These are phyloP conservation scores for Onthophagus taurus DNA, from an alignment of 1,140 invertebrate genomes.

Conservation along the genomic window DNA sequence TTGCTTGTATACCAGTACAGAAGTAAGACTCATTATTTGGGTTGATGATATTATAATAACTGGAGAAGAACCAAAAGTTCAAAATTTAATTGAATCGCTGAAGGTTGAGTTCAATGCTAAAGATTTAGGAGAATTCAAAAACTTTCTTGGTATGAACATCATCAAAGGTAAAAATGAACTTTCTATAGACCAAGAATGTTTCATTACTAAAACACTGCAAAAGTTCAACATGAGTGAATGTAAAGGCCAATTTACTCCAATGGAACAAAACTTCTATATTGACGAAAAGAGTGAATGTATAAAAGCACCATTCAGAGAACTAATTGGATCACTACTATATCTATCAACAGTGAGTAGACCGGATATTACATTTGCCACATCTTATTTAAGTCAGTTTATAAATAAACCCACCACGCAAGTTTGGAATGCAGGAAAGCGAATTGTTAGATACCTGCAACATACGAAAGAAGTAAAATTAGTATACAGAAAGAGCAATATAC, in stretches of 20 bases:
- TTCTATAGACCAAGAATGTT: neutral
- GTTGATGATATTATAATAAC: constrained; percentile 5
- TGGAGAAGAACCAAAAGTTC: constrained; percentile 1
- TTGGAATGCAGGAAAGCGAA: constrained; percentile 4
- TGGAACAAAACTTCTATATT: neutral
- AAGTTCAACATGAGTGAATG: constrained; percentile 5
- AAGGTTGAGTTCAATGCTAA: no score
- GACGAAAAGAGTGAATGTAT: neutral
- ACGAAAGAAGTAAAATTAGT: neutral
- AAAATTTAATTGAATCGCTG: no score
- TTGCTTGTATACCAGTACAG: constrained; percentile 4
- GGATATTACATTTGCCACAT: constrained; percentile 6
- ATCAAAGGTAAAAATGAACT: neutral
- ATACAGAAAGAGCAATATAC: neutral
- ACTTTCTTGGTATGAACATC: constrained; percentile 5
- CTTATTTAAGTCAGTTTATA: constrained; percentile 2
- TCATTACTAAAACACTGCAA: neutral
- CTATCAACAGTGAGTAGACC: constrained; percentile 6
- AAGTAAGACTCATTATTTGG: constrained; percentile 17
- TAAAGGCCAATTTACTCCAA: neutral
- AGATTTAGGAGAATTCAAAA: constrained; percentile 4
- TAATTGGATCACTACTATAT: neutral
- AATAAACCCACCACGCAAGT: neutral
- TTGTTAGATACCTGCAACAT: constrained; percentile 3
- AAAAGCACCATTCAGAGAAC: constrained; percentile 6